These are phyloP conservation scores for Pammene aurita DNA, from an alignment of 2,888 invertebrate genomes.

Conservation along the genomic window DNA sequence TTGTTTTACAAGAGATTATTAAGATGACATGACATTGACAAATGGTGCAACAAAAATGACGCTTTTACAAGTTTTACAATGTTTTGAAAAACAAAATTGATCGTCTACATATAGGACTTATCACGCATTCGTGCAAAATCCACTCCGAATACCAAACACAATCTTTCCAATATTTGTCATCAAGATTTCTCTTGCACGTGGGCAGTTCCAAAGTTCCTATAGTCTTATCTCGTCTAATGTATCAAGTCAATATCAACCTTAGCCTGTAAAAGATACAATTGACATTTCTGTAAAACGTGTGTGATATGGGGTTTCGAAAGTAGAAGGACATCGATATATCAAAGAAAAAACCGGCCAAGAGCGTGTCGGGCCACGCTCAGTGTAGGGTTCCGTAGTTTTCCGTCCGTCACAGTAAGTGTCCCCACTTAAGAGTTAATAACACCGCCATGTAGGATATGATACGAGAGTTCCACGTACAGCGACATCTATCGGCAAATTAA, in stretches of 20 bases:
- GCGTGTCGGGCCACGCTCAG: too few relatives aligned
- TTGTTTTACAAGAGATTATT: not conserved
- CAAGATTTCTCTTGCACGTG: constrained; percentile 39
- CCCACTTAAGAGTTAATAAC: too few relatives aligned
- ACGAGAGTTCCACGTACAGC: too few relatives aligned
- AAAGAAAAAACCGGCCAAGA: too few relatives aligned
- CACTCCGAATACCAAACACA: constrained; percentile 41
- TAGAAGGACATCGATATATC: not conserved
- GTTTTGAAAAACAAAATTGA: constrained; percentile 17
- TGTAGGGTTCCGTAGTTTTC: too few relatives aligned
- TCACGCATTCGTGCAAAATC: constrained; percentile 26
- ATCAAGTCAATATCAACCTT: constrained; percentile 4
- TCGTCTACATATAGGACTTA: not conserved
- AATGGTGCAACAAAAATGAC: not conserved
- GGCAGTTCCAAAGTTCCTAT: constrained; percentile 18
- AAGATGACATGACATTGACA: too few relatives aligned
- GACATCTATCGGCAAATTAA: too few relatives aligned
- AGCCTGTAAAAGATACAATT: not conserved
- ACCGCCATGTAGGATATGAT: too few relatives aligned
- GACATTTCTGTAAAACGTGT: not conserved
- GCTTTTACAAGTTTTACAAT: not conserved
- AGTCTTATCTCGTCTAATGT: not conserved
- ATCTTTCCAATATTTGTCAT: constrained; percentile 46
- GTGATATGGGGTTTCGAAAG: not conserved
- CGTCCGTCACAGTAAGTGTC: too few relatives aligned